phyloP scores from a whole-genome alignment of 2,888 invertebrate genomes.

The Dascillus cervinus region DNA sequence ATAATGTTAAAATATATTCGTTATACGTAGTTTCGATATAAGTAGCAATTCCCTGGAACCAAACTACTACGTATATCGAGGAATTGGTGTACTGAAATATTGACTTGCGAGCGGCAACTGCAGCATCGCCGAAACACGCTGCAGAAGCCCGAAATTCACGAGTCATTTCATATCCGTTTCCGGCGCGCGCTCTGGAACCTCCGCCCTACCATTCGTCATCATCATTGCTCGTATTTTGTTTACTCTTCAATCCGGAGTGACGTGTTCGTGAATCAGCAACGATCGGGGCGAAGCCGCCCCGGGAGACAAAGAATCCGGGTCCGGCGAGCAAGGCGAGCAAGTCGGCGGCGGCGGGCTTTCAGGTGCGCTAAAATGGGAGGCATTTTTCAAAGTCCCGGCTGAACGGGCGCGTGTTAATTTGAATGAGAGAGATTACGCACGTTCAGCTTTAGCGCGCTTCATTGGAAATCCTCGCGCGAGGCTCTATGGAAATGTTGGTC shows the following conservation, averaged over 20 bases:
- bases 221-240: constrained; percentile 22
- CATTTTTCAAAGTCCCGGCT: too few species aligned
- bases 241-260: constrained; percentile 17
- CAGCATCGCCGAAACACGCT: too few species aligned
- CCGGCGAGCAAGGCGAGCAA: constrained; percentile 16
- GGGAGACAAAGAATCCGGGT: constrained; percentile 16
- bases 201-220: constrained; percentile 21
- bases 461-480: constrained; percentile 43
- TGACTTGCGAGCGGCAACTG: too few species aligned
- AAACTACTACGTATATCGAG: too few species aligned
- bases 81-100: too few species aligned
- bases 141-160: constrained; percentile 24
- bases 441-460: constrained; percentile 37
- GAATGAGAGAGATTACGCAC: constrained; percentile 55
- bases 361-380: too few species aligned
- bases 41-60: too few species aligned
- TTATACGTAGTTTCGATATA: too few species aligned
- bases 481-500: constrained; percentile 78
- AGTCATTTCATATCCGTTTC: constrained; percentile 30
- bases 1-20: too few species aligned
- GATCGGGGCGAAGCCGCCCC: constrained; percentile 21
- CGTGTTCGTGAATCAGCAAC: constrained; percentile 21
- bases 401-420: constrained; percentile 50
- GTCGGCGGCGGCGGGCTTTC: too few species aligned
- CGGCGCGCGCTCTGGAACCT: constrained; percentile 24